phyloP scores from a whole-genome alignment of 2,888 invertebrate species.

The Xestoiulus laeticollis region DNA sequence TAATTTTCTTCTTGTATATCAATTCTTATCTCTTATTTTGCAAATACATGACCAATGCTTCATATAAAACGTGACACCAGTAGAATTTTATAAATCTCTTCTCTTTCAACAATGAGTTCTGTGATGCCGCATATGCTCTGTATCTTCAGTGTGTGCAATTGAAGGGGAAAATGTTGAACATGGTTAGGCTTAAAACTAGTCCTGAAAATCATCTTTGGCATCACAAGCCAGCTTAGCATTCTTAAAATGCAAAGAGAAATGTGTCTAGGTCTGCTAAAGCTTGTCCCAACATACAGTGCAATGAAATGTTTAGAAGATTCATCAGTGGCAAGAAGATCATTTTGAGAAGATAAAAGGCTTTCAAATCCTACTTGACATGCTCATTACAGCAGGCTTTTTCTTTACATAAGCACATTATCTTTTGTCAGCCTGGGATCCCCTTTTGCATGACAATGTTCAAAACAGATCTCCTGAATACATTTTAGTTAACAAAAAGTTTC shows the following conservation, averaged over 20 bases:
- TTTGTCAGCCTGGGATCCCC: background rate
- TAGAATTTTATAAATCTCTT: no score
- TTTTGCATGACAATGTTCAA: background rate
- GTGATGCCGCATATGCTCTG: no score
- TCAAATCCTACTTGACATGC: background rate
- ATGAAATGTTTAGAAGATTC: background rate
- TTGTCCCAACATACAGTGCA: background rate
- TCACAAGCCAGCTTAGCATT: background rate
- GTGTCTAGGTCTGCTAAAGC: background rate
- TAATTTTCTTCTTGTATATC: no score
- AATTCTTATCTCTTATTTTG: no score
- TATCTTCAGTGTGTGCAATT: no score
- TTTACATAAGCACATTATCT: conserved; percentile 15
- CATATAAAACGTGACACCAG: no score
- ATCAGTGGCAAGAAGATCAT: conserved; percentile 23
- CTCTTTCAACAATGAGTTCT: no score
- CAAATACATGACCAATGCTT: no score
- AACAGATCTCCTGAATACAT: background rate
- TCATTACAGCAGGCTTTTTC: conserved; percentile 11
- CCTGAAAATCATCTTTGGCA: conserved; percentile 1
- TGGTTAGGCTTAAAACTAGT: background rate
- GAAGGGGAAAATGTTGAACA: background rate
- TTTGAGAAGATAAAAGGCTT: conserved; percentile 32
- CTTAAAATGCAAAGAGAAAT: background rate
- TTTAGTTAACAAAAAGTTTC: background rate